These are phyloP conservation scores for Myopa testacea DNA, from an alignment of 2,888 invertebrate genomes.

Conservation along the genomic window DNA sequence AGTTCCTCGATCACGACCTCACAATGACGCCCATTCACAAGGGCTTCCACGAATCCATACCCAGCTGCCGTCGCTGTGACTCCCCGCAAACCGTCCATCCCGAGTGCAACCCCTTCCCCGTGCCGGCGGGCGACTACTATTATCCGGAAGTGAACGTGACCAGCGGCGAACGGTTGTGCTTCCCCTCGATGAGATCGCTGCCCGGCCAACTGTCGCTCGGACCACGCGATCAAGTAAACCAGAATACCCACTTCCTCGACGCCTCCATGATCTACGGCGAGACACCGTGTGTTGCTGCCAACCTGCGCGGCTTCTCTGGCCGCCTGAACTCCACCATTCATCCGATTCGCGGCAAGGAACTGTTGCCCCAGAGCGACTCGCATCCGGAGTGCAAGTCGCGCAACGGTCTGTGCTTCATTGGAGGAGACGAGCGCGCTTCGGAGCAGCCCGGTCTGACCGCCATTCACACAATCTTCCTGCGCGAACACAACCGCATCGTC, in stretches of 20 bases:
- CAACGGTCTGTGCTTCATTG: slow-evolving; percentile 88
- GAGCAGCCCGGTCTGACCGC: slow-evolving; percentile 92
- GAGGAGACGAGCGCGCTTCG: slow-evolving; percentile 90
- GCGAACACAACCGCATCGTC: slow-evolving; percentile 90
- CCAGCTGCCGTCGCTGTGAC: slow-evolving; percentile 90
- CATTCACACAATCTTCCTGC: slow-evolving; percentile 87
- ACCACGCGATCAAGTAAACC: slow-evolving; percentile 92
- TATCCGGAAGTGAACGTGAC: slow-evolving; percentile 88
- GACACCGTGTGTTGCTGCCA: slow-evolving; percentile 82
- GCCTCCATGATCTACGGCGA: slow-evolving; percentile 91
- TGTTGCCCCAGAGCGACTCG: slow-evolving; percentile 81
- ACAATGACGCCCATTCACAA: slow-evolving; percentile 94
- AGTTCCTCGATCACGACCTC: slow-evolving; percentile 93
- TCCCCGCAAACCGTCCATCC: slow-evolving; percentile 89
- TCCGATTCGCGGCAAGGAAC: slow-evolving; percentile 80
- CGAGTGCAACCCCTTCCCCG: slow-evolving; percentile 92
- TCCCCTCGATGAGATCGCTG: slow-evolving; percentile 93
- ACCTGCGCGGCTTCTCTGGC: slow-evolving; percentile 83
- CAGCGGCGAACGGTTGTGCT: slow-evolving; percentile 86
- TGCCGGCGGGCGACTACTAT: slow-evolving; percentile 89
- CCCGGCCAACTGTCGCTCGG: slow-evolving; percentile 91
- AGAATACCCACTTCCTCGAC: slow-evolving; percentile 91
- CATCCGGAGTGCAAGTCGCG: slow-evolving; percentile 91
- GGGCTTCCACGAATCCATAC: slow-evolving; percentile 90
- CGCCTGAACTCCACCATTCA: slow-evolving; percentile 84